Base-by-base conservation (phyloP, 2,888 invertebrate species). In the Salticus scenicus region DNA sequence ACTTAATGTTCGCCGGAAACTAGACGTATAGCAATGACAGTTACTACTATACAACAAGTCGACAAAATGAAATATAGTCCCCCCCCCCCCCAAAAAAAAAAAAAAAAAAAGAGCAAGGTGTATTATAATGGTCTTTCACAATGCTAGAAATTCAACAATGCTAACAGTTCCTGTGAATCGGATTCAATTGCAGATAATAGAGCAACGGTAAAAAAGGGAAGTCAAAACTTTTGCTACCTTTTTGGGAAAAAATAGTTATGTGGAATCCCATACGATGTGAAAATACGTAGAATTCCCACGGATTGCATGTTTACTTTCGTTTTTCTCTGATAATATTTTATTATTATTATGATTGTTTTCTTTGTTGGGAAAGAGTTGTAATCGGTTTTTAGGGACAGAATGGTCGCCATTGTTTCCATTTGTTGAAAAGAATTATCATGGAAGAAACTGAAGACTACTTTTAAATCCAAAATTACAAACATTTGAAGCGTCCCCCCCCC, bases 121-220 rank as follows among this genome's bases (percentile, higher is more conserved):
- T 24, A 57, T 24, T 1, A 57, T 24, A 57, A 24, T 24, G 24
- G 24, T 20, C 20, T 37, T 12, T 4, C 57, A 57, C 57, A 57
- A 57, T 57, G 57, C 57, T 57, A 20, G 57, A 57, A 57, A 57
- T 24, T 24, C 17, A 2, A 57, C 57, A 57, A 57, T 20, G 57
- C 24, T 57, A 57, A 57, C 57, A 17, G 20, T 57, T 57, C 57
- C 57, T 57, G 2, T 24, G 57, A 57, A 24, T 57, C 24, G 24
- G 57, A 57, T 57, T 57, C 57, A 57, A 57, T 57, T 57, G 57
- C 57, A 24, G 24, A 57, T 57, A 57, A 57, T 57, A 12, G 57
- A 57, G 57, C 57, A 57, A 57, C 57, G 57, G 57, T 57, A 24
- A 57, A 37, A 57, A 57, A 57, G 24, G 57, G 57, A 57, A 57